These are phyloP conservation scores for Ispidina lecontei DNA, from an alignment of 2,797 vertebrate genomes.

Conservation along the genomic window DNA sequence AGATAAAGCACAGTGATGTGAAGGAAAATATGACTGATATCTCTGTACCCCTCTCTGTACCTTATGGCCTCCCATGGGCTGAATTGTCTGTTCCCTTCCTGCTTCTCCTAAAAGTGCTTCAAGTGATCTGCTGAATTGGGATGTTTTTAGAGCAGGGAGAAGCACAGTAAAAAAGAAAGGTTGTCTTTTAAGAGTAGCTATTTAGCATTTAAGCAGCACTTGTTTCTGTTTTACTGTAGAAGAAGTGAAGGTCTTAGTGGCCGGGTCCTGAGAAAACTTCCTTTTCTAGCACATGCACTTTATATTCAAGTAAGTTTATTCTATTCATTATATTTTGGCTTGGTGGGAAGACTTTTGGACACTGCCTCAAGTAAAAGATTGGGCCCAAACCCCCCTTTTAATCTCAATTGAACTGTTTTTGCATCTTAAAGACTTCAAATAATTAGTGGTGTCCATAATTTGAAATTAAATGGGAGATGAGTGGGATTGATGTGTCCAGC, in stretches of 20 bases:
- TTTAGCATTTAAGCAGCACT: background rate
- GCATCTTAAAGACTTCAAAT: background rate
- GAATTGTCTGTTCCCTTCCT: background rate
- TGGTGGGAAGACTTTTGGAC: background rate
- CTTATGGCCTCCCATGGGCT: background rate
- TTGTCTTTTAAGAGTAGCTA: background rate
- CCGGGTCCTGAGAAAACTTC: constrained; percentile 91
- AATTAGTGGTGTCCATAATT: background rate
- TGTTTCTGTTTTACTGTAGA: constrained; percentile 74
- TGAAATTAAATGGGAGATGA: background rate
- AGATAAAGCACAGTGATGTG: background rate
- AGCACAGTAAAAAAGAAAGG: background rate
- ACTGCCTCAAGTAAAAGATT: background rate
- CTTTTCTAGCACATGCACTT: constrained; percentile 93
- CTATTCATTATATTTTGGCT: background rate
- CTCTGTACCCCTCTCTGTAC: background rate
- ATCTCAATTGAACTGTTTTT: background rate
- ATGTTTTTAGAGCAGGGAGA: background rate
- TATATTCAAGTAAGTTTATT: constrained; percentile 86
- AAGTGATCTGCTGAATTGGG: background rate
- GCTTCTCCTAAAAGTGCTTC: background rate
- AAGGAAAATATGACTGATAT: background rate
- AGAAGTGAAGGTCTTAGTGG: constrained; percentile 95
- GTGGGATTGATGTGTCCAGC: background rate
- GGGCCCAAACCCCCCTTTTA: background rate